Percentiles rank a stretch among this genome's conserved stretches.
These are phyloP conservation scores for Coptodon rendalli DNA, from an alignment of 2,113 vertebrate genomes.

Conservation along the genomic window DNA sequence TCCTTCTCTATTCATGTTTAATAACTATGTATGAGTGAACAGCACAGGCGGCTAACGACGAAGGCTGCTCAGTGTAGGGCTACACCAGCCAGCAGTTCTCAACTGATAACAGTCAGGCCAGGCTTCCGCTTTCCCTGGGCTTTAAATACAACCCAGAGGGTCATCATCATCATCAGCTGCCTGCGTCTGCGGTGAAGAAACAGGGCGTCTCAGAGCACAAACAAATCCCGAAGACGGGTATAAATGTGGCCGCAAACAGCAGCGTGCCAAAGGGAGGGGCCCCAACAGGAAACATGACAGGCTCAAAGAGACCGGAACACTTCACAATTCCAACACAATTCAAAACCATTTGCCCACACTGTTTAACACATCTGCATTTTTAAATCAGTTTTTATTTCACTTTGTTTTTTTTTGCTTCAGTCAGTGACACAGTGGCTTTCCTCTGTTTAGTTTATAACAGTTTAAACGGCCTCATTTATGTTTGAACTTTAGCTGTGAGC, in stretches of 20 bases:
- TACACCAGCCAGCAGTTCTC: background rate
- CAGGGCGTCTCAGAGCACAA: background rate
- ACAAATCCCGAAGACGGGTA: background rate
- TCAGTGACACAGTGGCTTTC: background rate
- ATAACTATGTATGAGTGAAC: background rate
- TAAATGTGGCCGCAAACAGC: background rate
- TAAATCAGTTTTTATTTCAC: background rate
- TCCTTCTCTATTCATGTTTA: background rate
- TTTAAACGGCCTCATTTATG: background rate
- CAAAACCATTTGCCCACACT: background rate
- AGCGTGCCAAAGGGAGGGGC: background rate
- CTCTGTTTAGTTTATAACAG: background rate
- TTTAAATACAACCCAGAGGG: conserved; percentile 21
- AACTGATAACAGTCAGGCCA: conserved; percentile 3
- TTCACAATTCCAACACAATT: background rate
- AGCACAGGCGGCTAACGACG: background rate
- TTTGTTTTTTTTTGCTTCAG: background rate
- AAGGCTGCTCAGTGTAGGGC: background rate
- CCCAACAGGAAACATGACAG: background rate
- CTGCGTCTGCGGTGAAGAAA: background rate
- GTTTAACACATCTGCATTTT: background rate
- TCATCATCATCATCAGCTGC: conserved; percentile 19
- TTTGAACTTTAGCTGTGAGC: background rate
- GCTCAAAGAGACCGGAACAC: background rate
- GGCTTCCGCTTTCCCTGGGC: conserved; percentile 25